phyloP scores from a whole-genome alignment of 2,888 invertebrate genomes.

The Pseudococcus longispinus region DNA sequence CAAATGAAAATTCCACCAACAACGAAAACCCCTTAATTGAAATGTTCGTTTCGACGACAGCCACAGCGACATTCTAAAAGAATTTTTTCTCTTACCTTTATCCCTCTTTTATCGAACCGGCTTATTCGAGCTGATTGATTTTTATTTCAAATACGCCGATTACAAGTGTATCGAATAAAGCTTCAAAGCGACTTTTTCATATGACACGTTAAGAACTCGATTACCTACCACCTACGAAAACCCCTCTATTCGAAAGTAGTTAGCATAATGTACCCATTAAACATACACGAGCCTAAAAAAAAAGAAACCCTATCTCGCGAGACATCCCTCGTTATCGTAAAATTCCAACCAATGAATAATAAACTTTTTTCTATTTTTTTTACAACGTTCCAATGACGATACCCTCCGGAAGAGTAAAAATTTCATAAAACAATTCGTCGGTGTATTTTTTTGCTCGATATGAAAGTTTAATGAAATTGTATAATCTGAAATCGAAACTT shows the following conservation, averaged over 20 bases:
- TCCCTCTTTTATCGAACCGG: not conserved
- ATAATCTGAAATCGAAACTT: constrained; percentile 20
- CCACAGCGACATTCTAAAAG: not conserved
- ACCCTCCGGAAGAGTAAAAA: not conserved
- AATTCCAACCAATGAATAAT: not conserved
- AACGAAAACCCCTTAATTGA: constrained; percentile 25
- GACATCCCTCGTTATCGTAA: constrained; percentile 2
- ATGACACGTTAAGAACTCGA: not conserved
- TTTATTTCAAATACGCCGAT: not conserved
- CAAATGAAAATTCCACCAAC: not conserved
- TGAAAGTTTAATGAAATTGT: not conserved
- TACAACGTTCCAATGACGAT: not conserved
- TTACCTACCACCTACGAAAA: too few species aligned
- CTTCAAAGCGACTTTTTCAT: not conserved
- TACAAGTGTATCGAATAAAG: not conserved
- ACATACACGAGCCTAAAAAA: not conserved
- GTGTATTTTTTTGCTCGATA: not conserved
- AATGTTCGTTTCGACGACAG: not conserved
- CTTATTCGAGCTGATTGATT: not conserved
- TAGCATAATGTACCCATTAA: not conserved
- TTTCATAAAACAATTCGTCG: constrained; percentile 17
- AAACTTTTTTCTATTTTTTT: not conserved
- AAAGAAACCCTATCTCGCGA: not conserved
- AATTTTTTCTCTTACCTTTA: not conserved
- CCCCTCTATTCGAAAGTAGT: not conserved